Evolutionary conservation across 1,140 invertebrate species (phyloP).

Genomic region (Arion vulgaris): DNA sequence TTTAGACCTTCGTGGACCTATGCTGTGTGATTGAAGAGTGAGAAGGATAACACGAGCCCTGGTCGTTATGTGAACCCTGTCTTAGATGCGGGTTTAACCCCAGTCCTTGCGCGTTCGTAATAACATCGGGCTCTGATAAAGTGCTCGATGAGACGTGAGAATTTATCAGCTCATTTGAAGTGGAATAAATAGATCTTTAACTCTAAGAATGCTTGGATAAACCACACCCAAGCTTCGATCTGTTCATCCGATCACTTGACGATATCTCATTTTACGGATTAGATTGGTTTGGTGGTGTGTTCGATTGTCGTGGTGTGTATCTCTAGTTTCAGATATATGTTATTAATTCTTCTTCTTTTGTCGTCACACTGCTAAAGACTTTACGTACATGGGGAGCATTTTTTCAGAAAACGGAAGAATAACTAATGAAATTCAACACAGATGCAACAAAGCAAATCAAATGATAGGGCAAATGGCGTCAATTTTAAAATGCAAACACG

Average conservation of each 20-base stretch:
- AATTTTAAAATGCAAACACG: too few relatives aligned
- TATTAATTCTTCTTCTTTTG: too few relatives aligned
- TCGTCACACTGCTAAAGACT: too few relatives aligned
- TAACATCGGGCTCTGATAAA: background rate
- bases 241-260: background rate
- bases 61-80: background rate
- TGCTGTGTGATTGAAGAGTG: background rate
- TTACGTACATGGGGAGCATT: too few relatives aligned
- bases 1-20: background rate
- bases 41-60: background rate
- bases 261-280: too few relatives aligned
- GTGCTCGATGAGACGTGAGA: background rate
- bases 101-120: background rate
- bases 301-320: too few relatives aligned
- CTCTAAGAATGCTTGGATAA: background rate
- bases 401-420: too few relatives aligned
- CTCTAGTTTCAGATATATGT: too few relatives aligned
- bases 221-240: background rate
- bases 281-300: too few relatives aligned
- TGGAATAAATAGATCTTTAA: conserved; percentile 2
- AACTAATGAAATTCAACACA: too few relatives aligned
- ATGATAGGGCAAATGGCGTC: too few relatives aligned
- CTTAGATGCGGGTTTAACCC: background rate
- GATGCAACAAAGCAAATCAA: too few relatives aligned
- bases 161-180: conserved; percentile 4